Base-by-base conservation (phyloP, 2,797 vertebrate genomes). In the Phoeniculus purpureus region DNA sequence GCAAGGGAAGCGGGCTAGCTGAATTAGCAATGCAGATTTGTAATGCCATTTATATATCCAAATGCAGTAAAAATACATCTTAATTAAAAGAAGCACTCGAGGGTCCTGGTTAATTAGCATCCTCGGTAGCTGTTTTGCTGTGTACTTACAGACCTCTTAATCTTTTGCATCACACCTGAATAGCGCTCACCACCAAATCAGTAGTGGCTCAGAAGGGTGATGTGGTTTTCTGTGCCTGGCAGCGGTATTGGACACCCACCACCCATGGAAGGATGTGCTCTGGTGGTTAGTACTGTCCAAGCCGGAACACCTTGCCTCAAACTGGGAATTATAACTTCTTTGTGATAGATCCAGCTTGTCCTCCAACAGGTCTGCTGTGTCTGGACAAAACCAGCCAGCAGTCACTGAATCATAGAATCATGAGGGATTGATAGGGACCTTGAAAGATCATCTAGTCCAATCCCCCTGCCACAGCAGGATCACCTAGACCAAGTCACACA, bases 51-150 rank as follows among this genome's bases (percentile, higher is more conserved):
- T 87, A 47, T 89, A 54, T 66, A 78, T 85, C 62, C 83, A 92
- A 90, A 78, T 51, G 76, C 15, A 93, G 73, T 90, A 85, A 87
- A 92, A 94, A 89, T 89, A 70, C n/a, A 83, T 90, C 89, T 84
- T 87, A 92, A 96, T 94, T 92, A 90, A 85, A 92, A 73, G 40
- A 48, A 83, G n/a, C 50, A 64, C 76, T 66, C 81, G 37, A 52
- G 66, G 52, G 73, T 59, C 76, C 52, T 29, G 31, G 56, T 65
- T 64, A 81, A 93, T 91, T 85, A 87, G 37, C 81, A 93, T 78
- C 70, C 43, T 75, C 7, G 7, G 51, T 68, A 52, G 40, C 59
- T 92, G 73, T 81, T 93, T 78, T 83, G 59, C 90, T 81, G 32
- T 22, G 15, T 78, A 25, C 59, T 76, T 89, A 34, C 87, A 94